Base-by-base conservation (phyloP, 2,888 invertebrate species). In the Cheilosia urbana region DNA sequence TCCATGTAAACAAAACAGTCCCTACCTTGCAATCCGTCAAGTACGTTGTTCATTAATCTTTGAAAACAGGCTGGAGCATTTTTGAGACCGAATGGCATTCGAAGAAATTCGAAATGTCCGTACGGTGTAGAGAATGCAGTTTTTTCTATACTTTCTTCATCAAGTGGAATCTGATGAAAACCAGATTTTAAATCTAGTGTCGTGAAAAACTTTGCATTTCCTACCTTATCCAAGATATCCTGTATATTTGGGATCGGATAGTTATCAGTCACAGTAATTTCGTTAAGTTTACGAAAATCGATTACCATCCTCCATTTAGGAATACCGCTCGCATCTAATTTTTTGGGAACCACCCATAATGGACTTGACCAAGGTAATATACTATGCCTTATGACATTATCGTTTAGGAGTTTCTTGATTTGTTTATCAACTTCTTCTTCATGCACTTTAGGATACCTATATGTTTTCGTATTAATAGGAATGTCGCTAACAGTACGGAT, bases 401-500 rank as follows among this genome's bases (percentile, higher is more conserved):
- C 49, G 2, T 65, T 7, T n/a, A 63, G 19, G 27, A 47, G 49
- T 34, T 68, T 45, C 2, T 57, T 30, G 17, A 55, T 55, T 45
- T 68, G 68, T 7, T 15, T 65, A 17, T 65, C 21, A 34, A 51
- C 51, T 15, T 65, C 37, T 37, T 0, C 21, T 37, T 65, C 37
- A 40, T 51, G 40, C n/a, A 65, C 15, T 34, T 51, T 65, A 6
- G 65, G 63, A 47, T 63, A 63, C n/a, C 63, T 47, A 9, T 51
- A 65, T 11, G 63, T 49, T 65, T 65, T 49, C 15, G 34, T 13
- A 11, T 45, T 47, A 34, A 34, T 30, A 17, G 34, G 34, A 5
- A 30, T 30, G 15, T 55, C 55, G 19, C 6, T 65, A 19, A 34
- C 42, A 3, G 49, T 49, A 11, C 34, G 13, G 2, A 49, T 9